These are phyloP conservation scores for Pseudopleuronectes americanus DNA, from an alignment of 2,797 vertebrate species.

Conservation along the genomic window DNA sequence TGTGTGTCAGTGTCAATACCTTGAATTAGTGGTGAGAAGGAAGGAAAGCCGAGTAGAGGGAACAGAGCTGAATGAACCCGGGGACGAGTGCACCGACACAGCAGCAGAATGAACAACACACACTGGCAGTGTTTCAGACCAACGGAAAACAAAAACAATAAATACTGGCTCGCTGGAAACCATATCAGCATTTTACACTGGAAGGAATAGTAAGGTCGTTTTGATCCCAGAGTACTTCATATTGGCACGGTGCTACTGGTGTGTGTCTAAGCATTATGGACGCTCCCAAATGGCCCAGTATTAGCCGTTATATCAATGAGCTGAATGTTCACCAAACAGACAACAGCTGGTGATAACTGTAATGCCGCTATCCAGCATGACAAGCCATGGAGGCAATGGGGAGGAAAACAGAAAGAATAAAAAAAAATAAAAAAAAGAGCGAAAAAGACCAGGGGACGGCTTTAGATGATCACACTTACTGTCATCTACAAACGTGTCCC, in stretches of 20 bases:
- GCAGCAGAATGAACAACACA: constrained; percentile 53
- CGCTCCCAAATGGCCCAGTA: constrained; percentile 65
- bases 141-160: constrained; percentile 46
- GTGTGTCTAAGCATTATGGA: constrained; percentile 67
- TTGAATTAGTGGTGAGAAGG: constrained; percentile 70
- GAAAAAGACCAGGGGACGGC: constrained; percentile 11
- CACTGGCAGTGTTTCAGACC: constrained; percentile 63
- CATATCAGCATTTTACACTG: constrained; percentile 56
- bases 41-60: constrained; percentile 38
- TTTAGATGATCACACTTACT: constrained; percentile 48
- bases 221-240: constrained; percentile 77
- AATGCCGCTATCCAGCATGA: constrained; percentile 51
- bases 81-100: constrained; percentile 50
- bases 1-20: constrained; percentile 77
- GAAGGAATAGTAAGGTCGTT: constrained; percentile 60
- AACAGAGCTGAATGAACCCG: constrained; percentile 56
- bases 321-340: constrained; percentile 61
- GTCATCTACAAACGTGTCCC: constrained; percentile 30
- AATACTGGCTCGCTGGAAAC: constrained; percentile 60
- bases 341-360: constrained; percentile 68
- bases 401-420: neutral
- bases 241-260: constrained; percentile 57
- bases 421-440: neutral
- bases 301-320: constrained; percentile 66
- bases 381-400: constrained; percentile 32